Evolutionary conservation across 2,797 vertebrate genomes (phyloP).

Genomic region (Leuciscus waleckii): DNA sequence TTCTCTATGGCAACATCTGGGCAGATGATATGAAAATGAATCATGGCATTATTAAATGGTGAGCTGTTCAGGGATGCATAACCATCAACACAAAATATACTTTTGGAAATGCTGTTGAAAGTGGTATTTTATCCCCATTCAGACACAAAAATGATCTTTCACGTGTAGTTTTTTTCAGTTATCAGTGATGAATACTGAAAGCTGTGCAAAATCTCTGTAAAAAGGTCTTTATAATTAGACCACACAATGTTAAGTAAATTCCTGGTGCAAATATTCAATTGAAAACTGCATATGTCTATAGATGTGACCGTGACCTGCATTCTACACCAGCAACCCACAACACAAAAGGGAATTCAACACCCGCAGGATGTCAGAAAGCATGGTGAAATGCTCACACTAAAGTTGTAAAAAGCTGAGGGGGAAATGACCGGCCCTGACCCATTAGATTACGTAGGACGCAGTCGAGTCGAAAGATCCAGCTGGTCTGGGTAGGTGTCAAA

Average conservation of each 20-base stretch:
- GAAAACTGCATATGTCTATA: constrained; percentile 3
- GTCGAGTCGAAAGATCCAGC: background rate
- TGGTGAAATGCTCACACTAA: background rate
- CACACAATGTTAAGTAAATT: constrained; percentile 4
- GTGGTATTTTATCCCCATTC: background rate
- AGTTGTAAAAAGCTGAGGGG: background rate
- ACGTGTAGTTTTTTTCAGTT: no score
- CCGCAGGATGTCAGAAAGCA: background rate
- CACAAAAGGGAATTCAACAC: constrained; percentile 15
- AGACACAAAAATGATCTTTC: background rate
- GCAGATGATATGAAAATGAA: background rate
- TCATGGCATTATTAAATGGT: background rate
- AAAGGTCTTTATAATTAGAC: background rate
- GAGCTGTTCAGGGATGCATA: background rate
- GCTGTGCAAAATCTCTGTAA: background rate
- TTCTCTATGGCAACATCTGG: constrained; percentile 18
- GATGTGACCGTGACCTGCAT: constrained; percentile 4
- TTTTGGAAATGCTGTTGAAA: background rate
- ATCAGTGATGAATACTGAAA: background rate
- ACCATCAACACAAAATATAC: background rate
- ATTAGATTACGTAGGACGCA: background rate
- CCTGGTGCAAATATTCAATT: background rate
- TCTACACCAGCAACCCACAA: background rate
- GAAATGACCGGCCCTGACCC: constrained; percentile 5
- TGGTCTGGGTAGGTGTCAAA: background rate